Base-by-base conservation (phyloP, 2,113 vertebrate species). In the Cheirogaleus medius region DNA sequence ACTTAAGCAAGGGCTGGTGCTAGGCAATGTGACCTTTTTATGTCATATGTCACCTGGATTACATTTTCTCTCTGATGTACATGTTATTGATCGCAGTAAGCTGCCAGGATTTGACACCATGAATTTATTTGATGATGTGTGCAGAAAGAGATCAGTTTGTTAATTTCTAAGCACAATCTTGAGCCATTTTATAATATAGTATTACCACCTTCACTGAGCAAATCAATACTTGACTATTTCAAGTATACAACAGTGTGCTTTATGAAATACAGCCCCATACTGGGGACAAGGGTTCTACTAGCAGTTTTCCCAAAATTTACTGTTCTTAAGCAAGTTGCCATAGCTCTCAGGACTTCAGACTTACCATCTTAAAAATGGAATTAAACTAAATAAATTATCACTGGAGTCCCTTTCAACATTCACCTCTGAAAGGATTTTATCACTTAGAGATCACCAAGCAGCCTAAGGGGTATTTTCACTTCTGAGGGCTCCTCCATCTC, bases 1-100 rank as follows among this genome's bases (percentile, higher is more conserved):
- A 98, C 97, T 98, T 97, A 98, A 98, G 92, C 97, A 98, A 97
- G 92, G 88, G 91, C 95, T 98, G 97, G 98, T 98, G 94, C 86
- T 95, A 98, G 98, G 98, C 98, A 99, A 98, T 96, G 95, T 98
- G 98, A 99, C 98, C 97, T 98, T 99, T 98, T 97, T 98, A 98
- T 98, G 98, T 98, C 98, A 98, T 86, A 98, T 98, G 98, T 98
- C 98, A 98, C 96, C 71, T 83, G 71, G 90, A 99, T 98, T 98
- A 97, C 58, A 97, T 91, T 85, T 95, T 93, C 39, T 88, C 34
- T 95, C 42, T 96, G 90, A 97, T 83, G 23, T 78, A 90, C 13
- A 91, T 93, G 63, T 49, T 74, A 64, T 21, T 73, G 42, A 78
- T 78, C 49, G 78, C 4, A 52, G 14, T 29, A 56, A 37, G 21